Evolutionary conservation across 2,888 invertebrate species (phyloP), one percentile per base, ranked within the genome.

Genomic region (Sthenelais limicola): DNA sequence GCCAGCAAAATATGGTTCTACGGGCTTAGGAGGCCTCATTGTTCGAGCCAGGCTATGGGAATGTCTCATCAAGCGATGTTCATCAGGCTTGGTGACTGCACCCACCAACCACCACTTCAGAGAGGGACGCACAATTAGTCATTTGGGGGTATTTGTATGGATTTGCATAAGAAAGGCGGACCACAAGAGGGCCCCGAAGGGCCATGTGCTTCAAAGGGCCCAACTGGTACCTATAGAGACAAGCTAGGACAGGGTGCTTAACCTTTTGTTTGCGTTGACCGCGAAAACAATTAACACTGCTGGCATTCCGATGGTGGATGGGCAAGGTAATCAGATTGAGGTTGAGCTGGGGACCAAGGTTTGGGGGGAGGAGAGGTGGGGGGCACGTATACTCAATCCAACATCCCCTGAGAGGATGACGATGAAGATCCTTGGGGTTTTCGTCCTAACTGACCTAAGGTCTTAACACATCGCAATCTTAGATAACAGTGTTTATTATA

Each of bases 81-180:
- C 56, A 56, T 56, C 56, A 56, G 32, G 12, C 56, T 18, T 56
- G 56, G 56, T 15, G 28, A 5, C 56, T 15, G 56, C 32, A 4
- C 52, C 28, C 28, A 15, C 21, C 3, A 30, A n/a, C 9, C 9
- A 24, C 54, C 56, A n/a, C n/a, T n/a, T 21, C 56, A 56, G 30
- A 33, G 56, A 56, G 33, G 56, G 21, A 33, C 9, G 30, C 56
- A 56, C 56, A 56, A 56, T 56, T 56, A 56, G 56, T 56, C 56
- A 56, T 56, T 56, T 56, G 56, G 56, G 56, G 56, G 56, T 33
- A 56, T 56, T 56, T 56, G 56, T 56, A 56, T 56, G 56, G 56
- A 56, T 56, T 56, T 56, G 56, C 56, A 56, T 56, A 33, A 56
- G 56, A 56, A 56, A 56, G 56, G 33, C 32, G 18, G 12, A 15